Evolutionary conservation across 2,797 vertebrate genomes (phyloP).

Genomic region (Gymnothorax javanicus): DNA sequence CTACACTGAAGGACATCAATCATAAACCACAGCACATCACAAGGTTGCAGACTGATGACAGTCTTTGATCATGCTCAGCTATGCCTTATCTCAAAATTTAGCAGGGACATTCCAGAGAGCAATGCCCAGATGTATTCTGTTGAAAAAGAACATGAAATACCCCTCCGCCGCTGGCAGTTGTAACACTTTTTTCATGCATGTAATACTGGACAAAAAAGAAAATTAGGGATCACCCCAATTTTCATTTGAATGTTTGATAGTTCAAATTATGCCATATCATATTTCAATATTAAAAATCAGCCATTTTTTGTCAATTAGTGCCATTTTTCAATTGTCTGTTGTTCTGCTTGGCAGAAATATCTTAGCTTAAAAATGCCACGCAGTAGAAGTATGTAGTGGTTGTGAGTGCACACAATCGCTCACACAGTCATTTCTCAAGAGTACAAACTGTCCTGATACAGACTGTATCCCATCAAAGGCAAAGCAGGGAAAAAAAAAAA

Average conservation of each 20-base stretch:
- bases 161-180: neutral
- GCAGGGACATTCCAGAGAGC: neutral
- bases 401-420: neutral
- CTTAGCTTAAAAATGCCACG: neutral
- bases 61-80: neutral
- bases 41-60: neutral
- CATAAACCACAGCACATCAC: neutral
- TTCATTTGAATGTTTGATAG: too few species aligned
- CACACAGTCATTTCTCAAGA: too few species aligned
- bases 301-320: too few species aligned
- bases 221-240: too few species aligned
- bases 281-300: too few species aligned
- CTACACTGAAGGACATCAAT: slow-evolving; percentile 1
- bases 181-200: neutral
- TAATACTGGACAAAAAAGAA: too few species aligned
- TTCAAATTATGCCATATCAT: too few species aligned
- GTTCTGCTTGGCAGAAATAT: neutral
- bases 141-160: neutral
- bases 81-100: neutral
- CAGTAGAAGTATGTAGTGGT: too few species aligned
- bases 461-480: neutral
- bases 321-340: too few species aligned
- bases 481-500: neutral
- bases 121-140: neutral
- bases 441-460: neutral